A percentile compares a stretch with the other conserved stretches of the same genome.
Evolutionary conservation across 2,797 vertebrate genomes (phyloP).

Genomic region (Cottoperca gobio): DNA sequence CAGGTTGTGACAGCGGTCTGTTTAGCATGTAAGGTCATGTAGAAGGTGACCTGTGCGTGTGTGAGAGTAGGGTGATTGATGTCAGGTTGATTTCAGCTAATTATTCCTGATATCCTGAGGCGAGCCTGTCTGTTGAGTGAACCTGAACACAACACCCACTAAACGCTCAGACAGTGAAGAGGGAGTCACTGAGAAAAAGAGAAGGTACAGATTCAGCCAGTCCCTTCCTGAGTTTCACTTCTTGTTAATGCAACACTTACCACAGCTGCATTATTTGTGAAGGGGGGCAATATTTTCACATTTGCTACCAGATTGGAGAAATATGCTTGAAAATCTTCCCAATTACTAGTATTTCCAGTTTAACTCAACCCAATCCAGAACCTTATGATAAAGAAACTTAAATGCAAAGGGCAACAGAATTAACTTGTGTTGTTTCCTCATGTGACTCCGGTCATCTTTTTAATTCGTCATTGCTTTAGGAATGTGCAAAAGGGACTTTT

Average conservation of each 20-base stretch:
- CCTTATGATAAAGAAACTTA: not conserved
- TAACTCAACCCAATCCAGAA: not conserved
- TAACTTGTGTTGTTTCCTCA: not conserved
- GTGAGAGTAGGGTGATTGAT: slow-evolving; percentile 72
- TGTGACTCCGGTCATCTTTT: not conserved
- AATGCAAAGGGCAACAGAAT: not conserved
- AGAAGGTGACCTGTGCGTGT: slow-evolving; percentile 63
- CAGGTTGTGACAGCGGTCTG: slow-evolving; percentile 72
- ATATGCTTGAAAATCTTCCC: not conserved
- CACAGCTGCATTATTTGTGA: not conserved
- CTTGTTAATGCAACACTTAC: slow-evolving; percentile 1
- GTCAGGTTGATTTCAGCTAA: slow-evolving; percentile 71
- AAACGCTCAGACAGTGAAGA: slow-evolving; percentile 10
- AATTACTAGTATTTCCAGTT: not conserved
- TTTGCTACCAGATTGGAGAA: not conserved
- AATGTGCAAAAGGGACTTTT: not conserved
- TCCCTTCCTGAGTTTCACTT: slow-evolving; percentile 18
- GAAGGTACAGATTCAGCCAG: not conserved
- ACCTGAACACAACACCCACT: slow-evolving; percentile 50
- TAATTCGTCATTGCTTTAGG: not conserved
- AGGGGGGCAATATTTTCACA: not conserved
- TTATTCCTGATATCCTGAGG: slow-evolving; percentile 78
- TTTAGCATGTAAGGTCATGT: slow-evolving; percentile 78
- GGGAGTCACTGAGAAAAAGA: not conserved
- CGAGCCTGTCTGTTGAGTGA: slow-evolving; percentile 64